Base-by-base conservation (phyloP, 2,888 invertebrate genomes). In the Lumbricus terrestris region DNA sequence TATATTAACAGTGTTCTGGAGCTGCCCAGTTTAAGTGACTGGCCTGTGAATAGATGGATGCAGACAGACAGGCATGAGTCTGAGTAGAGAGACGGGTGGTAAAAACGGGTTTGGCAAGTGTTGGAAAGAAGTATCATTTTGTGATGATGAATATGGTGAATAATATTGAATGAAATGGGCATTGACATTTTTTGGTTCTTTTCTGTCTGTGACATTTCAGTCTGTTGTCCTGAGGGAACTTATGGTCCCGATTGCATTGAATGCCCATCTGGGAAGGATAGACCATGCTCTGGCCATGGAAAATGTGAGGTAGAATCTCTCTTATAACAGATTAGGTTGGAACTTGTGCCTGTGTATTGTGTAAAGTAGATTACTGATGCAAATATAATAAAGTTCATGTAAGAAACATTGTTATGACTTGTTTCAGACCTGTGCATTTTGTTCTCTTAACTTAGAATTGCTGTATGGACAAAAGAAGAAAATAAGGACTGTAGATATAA, bases 151-250 rank as follows among this genome's bases (percentile, higher is more conserved):
- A 4, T 69, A 69, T 16, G 47, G 69, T 69, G 69, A 69, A 69
- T 69, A 13, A n/a, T n/a, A n/a, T n/a, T n/a, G 69, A n/a, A 69
- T 69, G 69, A 69, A 6, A 11, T n/a, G 29, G n/a, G 69, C n/a
- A 69, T 1, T 69, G n/a, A 69, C 8, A n/a, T 8, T 69, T 15
- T 4, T 69, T 16, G 13, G 29, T 29, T 69, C 5, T 29, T 69
- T 29, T 29, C 69, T 69, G 29, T 69, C 69, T 29, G 69, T n/a
- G 29, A 69, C 18, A 20, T 47, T 89, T 89, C 92, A 95, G 96
- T 96, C 0, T 99, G 99, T 94, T 99, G 99, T 94, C 97, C 97
- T 0, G 96, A 96, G 90, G 96, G 97, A 92, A 97, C 97, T 93
- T 99, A 95, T 95, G 99, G 99, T 0, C 96, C 96, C 54, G 96